Evolutionary conservation across 2,113 vertebrate species (phyloP).

Genomic region (Arothron firmamentum): DNA sequence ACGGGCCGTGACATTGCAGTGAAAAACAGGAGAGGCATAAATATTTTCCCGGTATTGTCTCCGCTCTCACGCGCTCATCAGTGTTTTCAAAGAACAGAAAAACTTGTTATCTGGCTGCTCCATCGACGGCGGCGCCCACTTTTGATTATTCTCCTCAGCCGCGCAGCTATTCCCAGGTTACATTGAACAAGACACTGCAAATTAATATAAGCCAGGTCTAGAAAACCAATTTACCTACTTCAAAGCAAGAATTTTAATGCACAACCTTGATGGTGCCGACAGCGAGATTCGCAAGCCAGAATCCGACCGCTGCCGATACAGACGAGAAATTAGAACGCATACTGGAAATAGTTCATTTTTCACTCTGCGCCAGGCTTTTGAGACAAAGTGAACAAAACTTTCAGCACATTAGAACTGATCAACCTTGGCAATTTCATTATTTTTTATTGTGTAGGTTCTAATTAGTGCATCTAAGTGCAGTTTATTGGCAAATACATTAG

Average conservation of each 20-base stretch:
- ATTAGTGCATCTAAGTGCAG: too few species aligned
- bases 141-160: constrained; percentile 1
- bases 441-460: background rate
- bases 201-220: too few species aligned
- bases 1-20: constrained; percentile 46
- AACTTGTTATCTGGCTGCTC: background rate
- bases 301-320: background rate
- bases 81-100: background rate
- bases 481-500: too few species aligned
- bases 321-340: background rate
- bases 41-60: constrained; percentile 22
- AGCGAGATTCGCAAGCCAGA: background rate
- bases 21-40: constrained; percentile 47
- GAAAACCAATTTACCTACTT: background rate
- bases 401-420: background rate
- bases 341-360: background rate
- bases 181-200: background rate
- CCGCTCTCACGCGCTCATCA: background rate
- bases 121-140: background rate
- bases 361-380: background rate
- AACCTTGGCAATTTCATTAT: background rate
- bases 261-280: background rate
- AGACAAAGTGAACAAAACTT: constrained; percentile 1
- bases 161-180: background rate
- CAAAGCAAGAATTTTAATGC: background rate